Conservation (phyloP, 2,888 invertebrate species). For the Mellilla xanthometata region DNA sequence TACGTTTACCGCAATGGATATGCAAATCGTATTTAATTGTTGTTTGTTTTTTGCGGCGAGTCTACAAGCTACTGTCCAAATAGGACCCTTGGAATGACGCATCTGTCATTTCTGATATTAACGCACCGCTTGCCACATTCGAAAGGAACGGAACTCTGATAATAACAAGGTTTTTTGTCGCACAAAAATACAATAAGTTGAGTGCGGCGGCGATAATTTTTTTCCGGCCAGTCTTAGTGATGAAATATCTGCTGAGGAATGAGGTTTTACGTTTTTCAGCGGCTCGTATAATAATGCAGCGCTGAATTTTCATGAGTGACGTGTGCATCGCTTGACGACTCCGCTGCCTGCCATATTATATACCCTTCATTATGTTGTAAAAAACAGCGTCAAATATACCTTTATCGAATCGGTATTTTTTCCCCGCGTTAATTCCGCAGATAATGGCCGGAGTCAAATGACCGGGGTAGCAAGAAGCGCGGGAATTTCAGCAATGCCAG, state of each 20-base stretch:
- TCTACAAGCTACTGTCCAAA: constrained; percentile 40
- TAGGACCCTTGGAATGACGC: constrained; percentile 59
- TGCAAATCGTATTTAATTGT: constrained; percentile 75
- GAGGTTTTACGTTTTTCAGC: constrained; percentile 56
- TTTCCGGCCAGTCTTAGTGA: constrained; percentile 45
- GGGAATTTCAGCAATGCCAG: constrained; percentile 78
- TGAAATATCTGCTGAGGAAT: constrained; percentile 58
- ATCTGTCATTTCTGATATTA: constrained; percentile 79
- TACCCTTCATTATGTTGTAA: constrained; percentile 66
- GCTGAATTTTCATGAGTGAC: constrained; percentile 77
- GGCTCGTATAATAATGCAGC: constrained; percentile 50
- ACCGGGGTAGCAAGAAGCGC: constrained; percentile 71
- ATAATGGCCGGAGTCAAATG: constrained; percentile 81
- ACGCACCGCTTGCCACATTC: constrained; percentile 62
- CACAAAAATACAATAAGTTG: constrained; percentile 46
- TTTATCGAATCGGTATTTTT: constrained; percentile 74
- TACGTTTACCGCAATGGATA: constrained; percentile 61
- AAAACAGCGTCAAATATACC: constrained; percentile 70
- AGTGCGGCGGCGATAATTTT: constrained; percentile 52
- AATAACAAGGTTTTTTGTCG: constrained; percentile 56
- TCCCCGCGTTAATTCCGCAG: constrained; percentile 76
- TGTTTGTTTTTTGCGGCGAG: constrained; percentile 49
- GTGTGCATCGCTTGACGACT: constrained; percentile 69
- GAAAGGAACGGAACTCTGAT: constrained; percentile 52
- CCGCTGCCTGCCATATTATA: constrained; percentile 53